Evolutionary conservation across 2,888 invertebrate species (phyloP), one percentile per base, ranked within the genome.

Genomic region (Heliconius aoede): DNA sequence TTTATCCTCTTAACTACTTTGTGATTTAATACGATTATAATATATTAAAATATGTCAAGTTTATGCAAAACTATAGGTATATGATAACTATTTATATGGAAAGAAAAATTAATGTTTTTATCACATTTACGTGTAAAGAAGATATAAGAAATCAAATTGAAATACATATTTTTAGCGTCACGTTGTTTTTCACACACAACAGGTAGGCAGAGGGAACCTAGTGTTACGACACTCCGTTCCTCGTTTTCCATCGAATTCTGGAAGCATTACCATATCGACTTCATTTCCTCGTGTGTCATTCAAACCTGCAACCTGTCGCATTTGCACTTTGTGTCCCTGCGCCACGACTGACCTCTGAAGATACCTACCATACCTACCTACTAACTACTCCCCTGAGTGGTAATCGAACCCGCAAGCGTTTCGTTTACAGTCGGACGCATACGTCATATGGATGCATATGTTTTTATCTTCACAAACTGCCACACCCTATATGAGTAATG

Each of bases 1-100:
- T n/a, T 64, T 64, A 36, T 64, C 32, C 64, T 64, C 36, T 64
- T 64, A 64, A 64, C 32, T 13, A 36, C 64, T 64, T 64, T 24
- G 36, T 24, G 32, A 36, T 64, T 64, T 64, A 64, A 64, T 64
- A 36, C 32, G 36, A 64, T 64, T 64, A 64, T 36, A 13, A 64
- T 64, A 1, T 64, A 61, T 21, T 18, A 26, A 62, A 30, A 21
- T 62, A 30, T 18, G 21, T 62, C 21, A 21, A 21, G 15, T 61
- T 18, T 18, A 15, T 61, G 11, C n/a, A 32, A 64, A 64, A 64
- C 64, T 1, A 21, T 64, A n/a, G n/a, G n/a, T n/a, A n/a, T n/a
- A 32, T 8, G 62, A 4, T 21, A 32, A 30, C 18, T 3, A 64
- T 9, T 18, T 28, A 18, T 28, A 60, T 21, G 21, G 7, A 46